These are phyloP conservation scores for Anas platyrhynchos DNA, from an alignment of 2,113 vertebrate genomes.

Conservation along the genomic window DNA sequence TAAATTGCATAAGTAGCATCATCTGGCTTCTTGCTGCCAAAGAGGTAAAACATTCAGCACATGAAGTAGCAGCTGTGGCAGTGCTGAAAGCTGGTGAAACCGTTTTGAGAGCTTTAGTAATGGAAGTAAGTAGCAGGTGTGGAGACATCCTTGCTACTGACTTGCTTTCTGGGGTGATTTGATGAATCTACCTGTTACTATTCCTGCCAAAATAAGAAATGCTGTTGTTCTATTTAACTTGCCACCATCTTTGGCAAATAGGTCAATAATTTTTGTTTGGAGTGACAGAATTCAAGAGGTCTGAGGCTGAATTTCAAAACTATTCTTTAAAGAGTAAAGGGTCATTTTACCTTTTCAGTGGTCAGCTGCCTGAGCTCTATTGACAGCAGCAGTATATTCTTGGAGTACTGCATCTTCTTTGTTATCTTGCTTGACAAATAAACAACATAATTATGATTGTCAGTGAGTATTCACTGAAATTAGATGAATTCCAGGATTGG, in stretches of 20 bases:
- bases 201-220: constrained; percentile 6
- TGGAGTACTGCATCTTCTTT: neutral
- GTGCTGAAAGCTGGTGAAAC: neutral
- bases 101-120: neutral
- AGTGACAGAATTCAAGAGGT: neutral
- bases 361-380: rapidly evolving
- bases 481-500: neutral
- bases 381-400: neutral
- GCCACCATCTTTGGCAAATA: neutral
- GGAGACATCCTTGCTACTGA: neutral
- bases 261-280: neutral
- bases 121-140: constrained; percentile 24
- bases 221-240: neutral
- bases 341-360: neutral
- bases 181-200: constrained; percentile 27
- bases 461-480: neutral
- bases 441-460: neutral
- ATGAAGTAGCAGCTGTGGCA: constrained; percentile 19
- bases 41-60: neutral
- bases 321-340: neutral
- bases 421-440: neutral
- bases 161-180: constrained; percentile 4
- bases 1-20: neutral
- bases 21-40: constrained; percentile 26
- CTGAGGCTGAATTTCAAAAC: neutral